phyloP scores from a whole-genome alignment of 2,797 vertebrate genomes.

The Pangasius larnaudii region DNA sequence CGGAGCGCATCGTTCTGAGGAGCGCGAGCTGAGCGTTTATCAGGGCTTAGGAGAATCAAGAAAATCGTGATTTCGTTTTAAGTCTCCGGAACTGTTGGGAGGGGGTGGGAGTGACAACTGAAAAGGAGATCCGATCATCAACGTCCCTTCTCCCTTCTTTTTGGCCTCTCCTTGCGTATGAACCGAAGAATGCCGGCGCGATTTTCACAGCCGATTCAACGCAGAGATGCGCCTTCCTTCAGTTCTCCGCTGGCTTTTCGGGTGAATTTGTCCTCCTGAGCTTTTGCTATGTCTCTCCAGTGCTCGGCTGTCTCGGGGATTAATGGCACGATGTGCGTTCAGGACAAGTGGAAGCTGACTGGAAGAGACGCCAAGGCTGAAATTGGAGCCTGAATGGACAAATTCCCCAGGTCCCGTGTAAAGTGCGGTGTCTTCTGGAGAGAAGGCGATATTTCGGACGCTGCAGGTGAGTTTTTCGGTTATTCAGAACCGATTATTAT shows the following conservation, averaged over 20 bases:
- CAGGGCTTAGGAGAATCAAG: neutral
- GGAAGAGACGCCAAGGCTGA: constrained; percentile 77
- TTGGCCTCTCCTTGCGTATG: constrained; percentile 30
- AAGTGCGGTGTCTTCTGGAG: constrained; percentile 54
- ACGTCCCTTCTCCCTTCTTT: neutral
- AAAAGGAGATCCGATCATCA: constrained; percentile 2
- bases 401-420: constrained; percentile 41
- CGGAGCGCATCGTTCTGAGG: constrained; percentile 42
- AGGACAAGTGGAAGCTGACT: constrained; percentile 74
- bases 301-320: constrained; percentile 73
- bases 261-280: constrained; percentile 33
- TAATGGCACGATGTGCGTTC: constrained; percentile 71
- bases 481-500: neutral
- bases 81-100: constrained; percentile 10
- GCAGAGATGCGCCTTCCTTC: constrained; percentile 50
- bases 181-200: constrained; percentile 66
- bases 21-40: constrained; percentile 25
- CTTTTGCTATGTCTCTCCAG: constrained; percentile 66
- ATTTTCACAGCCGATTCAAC: constrained; percentile 46
- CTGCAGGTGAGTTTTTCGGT: constrained; percentile 61
- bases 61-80: neutral
- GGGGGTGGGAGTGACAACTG: neutral
- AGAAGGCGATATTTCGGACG: constrained; percentile 50
- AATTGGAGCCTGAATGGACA: constrained; percentile 67
- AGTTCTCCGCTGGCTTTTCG: constrained; percentile 32